These are phyloP conservation scores for Acanthosoma haemorrhoidale DNA, from an alignment of 2,888 invertebrate genomes.

Conservation along the genomic window DNA sequence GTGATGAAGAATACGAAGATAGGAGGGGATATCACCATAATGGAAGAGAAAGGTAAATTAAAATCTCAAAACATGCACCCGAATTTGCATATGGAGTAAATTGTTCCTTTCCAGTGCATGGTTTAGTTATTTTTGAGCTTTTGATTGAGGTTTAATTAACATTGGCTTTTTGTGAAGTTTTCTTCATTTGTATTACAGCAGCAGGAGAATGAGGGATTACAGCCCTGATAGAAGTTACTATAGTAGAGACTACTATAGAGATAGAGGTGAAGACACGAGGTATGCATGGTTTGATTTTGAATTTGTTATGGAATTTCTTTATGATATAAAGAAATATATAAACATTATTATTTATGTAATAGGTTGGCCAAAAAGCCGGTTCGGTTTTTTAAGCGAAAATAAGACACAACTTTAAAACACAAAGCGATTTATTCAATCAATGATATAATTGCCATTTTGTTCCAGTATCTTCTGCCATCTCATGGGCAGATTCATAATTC, in stretches of 20 bases:
- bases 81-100: not conserved
- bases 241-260: slow-evolving; percentile 16
- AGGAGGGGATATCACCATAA: slow-evolving; percentile 42
- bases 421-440: no score
- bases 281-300: not conserved
- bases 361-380: no score
- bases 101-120: not conserved
- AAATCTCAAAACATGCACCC: no score
- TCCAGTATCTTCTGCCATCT: no score
- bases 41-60: slow-evolving; percentile 36
- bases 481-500: no score
- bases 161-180: not conserved
- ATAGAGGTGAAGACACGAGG: slow-evolving; percentile 22
- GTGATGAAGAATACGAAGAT: slow-evolving; percentile 45
- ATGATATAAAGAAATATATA: no score
- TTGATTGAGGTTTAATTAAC: slow-evolving; percentile 7
- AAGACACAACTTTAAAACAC: no score
- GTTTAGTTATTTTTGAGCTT: not conserved
- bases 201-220: slow-evolving; percentile 32
- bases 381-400: no score
- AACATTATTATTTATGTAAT: no score
- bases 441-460: no score
- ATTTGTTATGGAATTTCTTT: not conserved
- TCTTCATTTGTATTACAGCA: not conserved
- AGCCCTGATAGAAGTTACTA: slow-evolving; percentile 36